Evolutionary conservation across 2,113 vertebrate species (phyloP), one percentile per base, ranked within the genome.

Genomic region (Hydropotes inermis): DNA sequence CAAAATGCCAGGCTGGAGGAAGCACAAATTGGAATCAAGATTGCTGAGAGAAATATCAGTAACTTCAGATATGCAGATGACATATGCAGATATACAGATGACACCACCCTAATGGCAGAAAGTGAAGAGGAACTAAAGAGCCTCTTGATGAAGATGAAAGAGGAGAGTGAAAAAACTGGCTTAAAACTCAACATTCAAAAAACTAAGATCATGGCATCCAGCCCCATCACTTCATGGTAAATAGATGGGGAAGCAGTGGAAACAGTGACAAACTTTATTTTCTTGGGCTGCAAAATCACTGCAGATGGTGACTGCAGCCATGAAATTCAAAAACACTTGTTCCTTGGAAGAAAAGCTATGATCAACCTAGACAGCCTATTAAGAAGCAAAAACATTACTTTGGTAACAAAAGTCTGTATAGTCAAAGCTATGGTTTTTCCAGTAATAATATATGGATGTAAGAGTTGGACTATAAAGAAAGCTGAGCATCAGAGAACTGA

Each of bases 351-450:
- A 70, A 70, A 70, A 70, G 67, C 5, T 70, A 70, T 70, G n/a
- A 39, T 10, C n/a, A 70, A 70, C 10, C n/a, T 70, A 70, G n/a
- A 23, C 5, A 36, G 67, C n/a, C 19, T 39, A 39, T 70, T 70
- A 23, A 70, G 23, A 70, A 70, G 9, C 19, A 70, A 36, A 70
- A n/a, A 70, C n/a, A 70, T 36, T 70, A 70, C n/a, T 36, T 70
- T 70, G 67, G n/a, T 5, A 0, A 23, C 19, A 70, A 70, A 36
- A 1, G 2, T 70, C n/a, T 70, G 19, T 70, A 23, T 36, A 70
- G 67, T 36, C n/a, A 70, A 70, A 70, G 64, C 19, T 70, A 23
- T 67, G n/a, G 67, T 70, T 36, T 70, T 70, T 36, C 67, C n/a
- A 70, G 4, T 70, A 70, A 19, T 36, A 11, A 70, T 70, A 19